These are phyloP conservation scores for Aphidius colemani DNA, from an alignment of 2,888 invertebrate genomes.

Conservation along the genomic window DNA sequence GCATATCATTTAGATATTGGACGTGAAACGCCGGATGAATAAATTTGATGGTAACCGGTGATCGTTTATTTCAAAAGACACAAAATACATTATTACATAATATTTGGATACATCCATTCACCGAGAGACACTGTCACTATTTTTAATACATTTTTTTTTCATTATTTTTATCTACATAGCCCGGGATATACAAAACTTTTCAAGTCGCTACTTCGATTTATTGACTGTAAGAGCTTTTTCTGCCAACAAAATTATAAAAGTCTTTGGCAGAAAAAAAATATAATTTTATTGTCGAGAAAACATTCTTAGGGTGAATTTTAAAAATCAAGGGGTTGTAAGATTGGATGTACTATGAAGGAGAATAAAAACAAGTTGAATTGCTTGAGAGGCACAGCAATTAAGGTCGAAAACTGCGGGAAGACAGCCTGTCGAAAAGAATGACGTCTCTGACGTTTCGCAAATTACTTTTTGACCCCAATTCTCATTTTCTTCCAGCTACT, in stretches of 20 bases:
- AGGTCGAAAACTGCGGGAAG: conserved; percentile 31
- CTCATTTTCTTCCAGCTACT: conserved; percentile 18
- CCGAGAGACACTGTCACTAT: no score
- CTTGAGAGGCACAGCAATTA: conserved; percentile 32
- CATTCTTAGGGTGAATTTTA: not conserved
- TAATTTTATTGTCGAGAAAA: conserved; percentile 22
- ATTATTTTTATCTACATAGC: no score
- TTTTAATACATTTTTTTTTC: not conserved
- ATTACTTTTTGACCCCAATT: conserved; percentile 41
- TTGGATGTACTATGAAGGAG: conserved; percentile 8
- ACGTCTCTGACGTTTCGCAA: conserved; percentile 43
- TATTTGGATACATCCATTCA: no score
- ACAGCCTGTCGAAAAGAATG: conserved; percentile 40
- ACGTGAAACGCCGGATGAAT: conserved; percentile 6
- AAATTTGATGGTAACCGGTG: conserved; percentile 14
- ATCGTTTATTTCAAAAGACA: not conserved
- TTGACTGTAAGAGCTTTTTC: conserved; percentile 11
- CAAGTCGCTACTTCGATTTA: conserved; percentile 8
- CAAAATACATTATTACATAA: not conserved
- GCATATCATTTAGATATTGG: no score
- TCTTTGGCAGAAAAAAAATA: no score
- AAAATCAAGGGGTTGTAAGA: not conserved
- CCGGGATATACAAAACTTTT: no score
- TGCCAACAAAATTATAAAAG: no score
- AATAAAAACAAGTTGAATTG: conserved; percentile 16